phyloP scores from a whole-genome alignment of 2,113 vertebrate genomes.

The Lophotis ruficrista region DNA sequence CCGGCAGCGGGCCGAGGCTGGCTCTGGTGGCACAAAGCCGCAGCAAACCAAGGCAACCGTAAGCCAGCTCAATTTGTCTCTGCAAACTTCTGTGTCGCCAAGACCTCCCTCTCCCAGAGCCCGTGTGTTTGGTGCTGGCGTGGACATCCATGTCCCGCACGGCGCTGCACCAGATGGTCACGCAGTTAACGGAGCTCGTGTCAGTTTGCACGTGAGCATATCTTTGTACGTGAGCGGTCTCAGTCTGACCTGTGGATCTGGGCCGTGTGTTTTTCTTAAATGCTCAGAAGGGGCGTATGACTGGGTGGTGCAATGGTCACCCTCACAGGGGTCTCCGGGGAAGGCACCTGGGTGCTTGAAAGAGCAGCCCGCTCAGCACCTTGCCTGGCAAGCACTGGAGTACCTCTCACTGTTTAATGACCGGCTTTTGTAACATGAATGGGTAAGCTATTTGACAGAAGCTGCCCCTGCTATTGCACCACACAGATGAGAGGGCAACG shows the following conservation, averaged over 20 bases:
- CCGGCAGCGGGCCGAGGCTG: background rate
- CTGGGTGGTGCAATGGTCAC: background rate
- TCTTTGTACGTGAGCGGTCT: background rate
- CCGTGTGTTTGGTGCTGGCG: background rate
- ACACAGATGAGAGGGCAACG: background rate
- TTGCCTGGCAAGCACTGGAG: background rate
- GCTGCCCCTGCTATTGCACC: background rate
- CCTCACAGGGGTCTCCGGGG: background rate
- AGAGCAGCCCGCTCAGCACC: background rate
- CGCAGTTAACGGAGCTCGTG: fast-evolving
- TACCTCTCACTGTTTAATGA: background rate
- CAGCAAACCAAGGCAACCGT: background rate
- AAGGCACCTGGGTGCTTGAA: background rate
- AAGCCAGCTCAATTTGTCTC: background rate
- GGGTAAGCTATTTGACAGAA: background rate
- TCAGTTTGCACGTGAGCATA: background rate
- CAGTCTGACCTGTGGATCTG: background rate
- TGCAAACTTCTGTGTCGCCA: background rate
- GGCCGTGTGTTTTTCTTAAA: background rate
- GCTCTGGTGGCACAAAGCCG: background rate
- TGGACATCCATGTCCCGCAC: background rate
- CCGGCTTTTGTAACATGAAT: background rate
- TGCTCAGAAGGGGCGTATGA: background rate
- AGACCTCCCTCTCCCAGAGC: background rate
- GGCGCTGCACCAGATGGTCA: background rate